These are phyloP conservation scores for Ceyx erithaca DNA, from an alignment of 2,797 vertebrate genomes.

Conservation along the genomic window DNA sequence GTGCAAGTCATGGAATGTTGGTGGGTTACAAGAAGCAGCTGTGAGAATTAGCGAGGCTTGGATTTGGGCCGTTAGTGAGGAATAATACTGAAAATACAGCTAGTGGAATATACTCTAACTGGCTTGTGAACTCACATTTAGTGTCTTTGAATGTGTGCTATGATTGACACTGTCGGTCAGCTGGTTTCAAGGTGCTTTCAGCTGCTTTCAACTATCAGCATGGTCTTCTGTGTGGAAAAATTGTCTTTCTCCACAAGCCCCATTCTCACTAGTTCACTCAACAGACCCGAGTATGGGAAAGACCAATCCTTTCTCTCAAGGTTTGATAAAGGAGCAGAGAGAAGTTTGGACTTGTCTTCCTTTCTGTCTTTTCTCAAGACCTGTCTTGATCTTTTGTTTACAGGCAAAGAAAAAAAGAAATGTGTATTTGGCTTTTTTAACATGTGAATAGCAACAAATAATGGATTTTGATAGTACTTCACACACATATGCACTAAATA, in stretches of 20 bases:
- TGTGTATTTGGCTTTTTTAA: neutral
- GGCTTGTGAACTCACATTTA: neutral
- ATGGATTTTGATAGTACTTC: slow-evolving; percentile 7
- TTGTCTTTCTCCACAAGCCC: neutral
- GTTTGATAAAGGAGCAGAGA: neutral
- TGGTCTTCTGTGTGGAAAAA: neutral
- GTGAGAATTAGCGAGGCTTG: neutral
- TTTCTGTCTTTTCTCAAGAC: neutral
- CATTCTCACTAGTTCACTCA: neutral
- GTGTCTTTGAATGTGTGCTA: neutral
- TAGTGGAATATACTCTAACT: neutral
- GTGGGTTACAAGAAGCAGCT: slow-evolving; percentile 4
- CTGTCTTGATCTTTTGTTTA: neutral
- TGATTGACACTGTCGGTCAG: neutral
- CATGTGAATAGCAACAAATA: neutral
- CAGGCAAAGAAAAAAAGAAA: neutral
- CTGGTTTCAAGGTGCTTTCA: neutral
- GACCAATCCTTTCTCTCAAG: neutral
- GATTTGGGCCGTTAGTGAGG: neutral
- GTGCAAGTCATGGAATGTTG: neutral
- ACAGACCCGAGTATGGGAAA: neutral
- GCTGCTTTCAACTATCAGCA: neutral
- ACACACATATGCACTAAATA: neutral
- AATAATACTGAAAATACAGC: neutral
- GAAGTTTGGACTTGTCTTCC: neutral